Evolutionary conservation across 1,140 invertebrate genomes (phyloP).

Genomic region (Aphelinus atriplicis): DNA sequence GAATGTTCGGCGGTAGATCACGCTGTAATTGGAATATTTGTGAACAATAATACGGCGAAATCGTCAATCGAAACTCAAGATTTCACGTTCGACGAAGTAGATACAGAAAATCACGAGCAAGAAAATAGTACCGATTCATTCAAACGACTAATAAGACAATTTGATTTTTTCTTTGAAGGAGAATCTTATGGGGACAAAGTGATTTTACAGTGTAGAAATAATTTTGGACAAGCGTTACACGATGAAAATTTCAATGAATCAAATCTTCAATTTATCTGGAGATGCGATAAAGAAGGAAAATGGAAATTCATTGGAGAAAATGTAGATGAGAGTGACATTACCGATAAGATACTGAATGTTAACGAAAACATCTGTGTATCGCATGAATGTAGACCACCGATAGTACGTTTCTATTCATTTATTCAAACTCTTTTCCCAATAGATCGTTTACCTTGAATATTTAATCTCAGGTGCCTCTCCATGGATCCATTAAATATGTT

Average conservation of each 20-base stretch:
- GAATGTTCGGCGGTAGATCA: slow-evolving; percentile 45
- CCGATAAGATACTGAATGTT: slow-evolving; percentile 26
- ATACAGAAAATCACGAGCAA: background rate
- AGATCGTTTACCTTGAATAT: background rate
- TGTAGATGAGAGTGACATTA: slow-evolving; percentile 24
- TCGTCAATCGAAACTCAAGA: slow-evolving; percentile 11
- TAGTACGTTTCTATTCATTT: slow-evolving; percentile 41
- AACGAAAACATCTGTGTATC: slow-evolving; percentile 38
- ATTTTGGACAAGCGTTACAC: slow-evolving; percentile 26
- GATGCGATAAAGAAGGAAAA: slow-evolving; percentile 44
- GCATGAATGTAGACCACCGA: slow-evolving; percentile 32
- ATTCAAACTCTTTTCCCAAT: background rate
- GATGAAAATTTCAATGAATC: slow-evolving; percentile 1
- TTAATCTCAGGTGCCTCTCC: slow-evolving; percentile 49
- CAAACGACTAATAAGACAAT: slow-evolving; percentile 28
- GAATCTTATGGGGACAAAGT: slow-evolving; percentile 42
- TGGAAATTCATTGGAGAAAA: slow-evolving; percentile 43
- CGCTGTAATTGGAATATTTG: slow-evolving; percentile 42
- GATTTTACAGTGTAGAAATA: slow-evolving; percentile 45
- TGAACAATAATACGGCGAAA: background rate
- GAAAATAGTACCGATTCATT: background rate
- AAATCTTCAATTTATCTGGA: slow-evolving; percentile 48
- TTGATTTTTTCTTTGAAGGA: slow-evolving; percentile 43
- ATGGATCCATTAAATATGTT: slow-evolving; percentile 55
- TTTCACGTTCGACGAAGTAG: slow-evolving; percentile 4